Percentiles rank a stretch among this genome's conserved stretches.
Evolutionary conservation across 2,113 vertebrate species (phyloP).

Genomic region (Pongo abelii): DNA sequence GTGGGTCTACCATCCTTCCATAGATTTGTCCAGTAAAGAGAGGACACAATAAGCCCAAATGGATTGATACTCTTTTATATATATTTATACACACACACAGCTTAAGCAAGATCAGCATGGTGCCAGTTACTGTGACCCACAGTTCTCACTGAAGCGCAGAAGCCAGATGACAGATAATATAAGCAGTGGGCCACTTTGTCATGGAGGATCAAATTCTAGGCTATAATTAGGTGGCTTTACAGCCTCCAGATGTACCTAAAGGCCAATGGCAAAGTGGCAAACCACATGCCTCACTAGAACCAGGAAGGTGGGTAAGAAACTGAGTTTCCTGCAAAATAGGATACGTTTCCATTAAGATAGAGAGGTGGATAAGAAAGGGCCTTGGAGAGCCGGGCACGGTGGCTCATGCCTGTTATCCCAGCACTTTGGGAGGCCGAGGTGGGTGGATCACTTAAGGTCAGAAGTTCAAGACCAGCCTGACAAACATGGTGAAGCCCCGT

Average conservation of each 20-base stretch:
- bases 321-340: background rate
- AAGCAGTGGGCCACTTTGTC: background rate
- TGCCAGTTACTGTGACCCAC: background rate
- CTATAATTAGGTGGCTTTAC: background rate
- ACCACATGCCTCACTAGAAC: background rate
- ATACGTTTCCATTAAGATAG: background rate
- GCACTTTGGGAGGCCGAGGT: too few species aligned
- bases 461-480: too few species aligned
- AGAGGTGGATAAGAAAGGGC: background rate
- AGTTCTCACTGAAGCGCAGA: background rate
- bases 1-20: background rate
- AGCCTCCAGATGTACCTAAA: rapidly evolving
- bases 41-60: background rate
- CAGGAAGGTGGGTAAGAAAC: background rate
- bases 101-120: background rate
- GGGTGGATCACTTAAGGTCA: too few species aligned
- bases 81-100: background rate
- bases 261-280: background rate
- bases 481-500: too few species aligned
- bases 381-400: background rate
- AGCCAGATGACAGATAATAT: background rate
- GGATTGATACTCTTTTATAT: background rate
- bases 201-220: background rate
- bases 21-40: background rate
- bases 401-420: too few species aligned